Conservation (phyloP, 2,113 vertebrate species). For the Columba livia region DNA sequence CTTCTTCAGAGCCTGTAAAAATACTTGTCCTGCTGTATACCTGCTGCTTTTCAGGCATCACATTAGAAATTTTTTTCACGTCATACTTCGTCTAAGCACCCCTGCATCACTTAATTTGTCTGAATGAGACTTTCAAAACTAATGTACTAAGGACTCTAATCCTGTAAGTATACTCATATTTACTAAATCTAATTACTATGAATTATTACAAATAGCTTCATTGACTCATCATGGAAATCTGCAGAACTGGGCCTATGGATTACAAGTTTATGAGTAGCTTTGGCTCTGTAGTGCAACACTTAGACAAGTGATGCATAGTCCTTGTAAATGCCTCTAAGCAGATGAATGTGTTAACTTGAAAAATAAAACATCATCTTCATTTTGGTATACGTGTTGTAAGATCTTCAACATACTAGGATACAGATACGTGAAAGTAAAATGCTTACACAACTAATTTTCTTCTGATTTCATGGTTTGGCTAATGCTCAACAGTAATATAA, state of each 20-base stretch:
- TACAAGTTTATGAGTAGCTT: background rate
- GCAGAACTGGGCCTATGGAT: background rate
- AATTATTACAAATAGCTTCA: background rate
- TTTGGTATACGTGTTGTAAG: background rate
- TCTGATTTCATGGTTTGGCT: slow-evolving; percentile 67
- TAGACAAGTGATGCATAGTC: background rate
- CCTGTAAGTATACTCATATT: accelerated
- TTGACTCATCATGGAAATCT: background rate
- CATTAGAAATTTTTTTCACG: background rate
- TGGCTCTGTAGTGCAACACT: background rate
- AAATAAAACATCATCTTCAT: background rate
- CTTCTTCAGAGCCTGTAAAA: background rate
- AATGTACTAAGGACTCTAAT: background rate
- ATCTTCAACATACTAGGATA: background rate
- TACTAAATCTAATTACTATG: background rate
- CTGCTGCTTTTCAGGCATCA: background rate
- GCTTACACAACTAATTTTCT: slow-evolving; percentile 58
- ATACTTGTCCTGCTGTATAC: background rate
- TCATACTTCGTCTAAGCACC: background rate
- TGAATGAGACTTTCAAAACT: background rate
- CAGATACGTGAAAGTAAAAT: slow-evolving; percentile 49
- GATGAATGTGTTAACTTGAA: background rate
- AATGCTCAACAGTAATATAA: slow-evolving; percentile 69
- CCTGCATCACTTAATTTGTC: background rate
- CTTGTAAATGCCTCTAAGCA: background rate